Evolutionary conservation across 2,113 vertebrate genomes (phyloP).

Genomic region (Mandrillus leucophaeus): DNA sequence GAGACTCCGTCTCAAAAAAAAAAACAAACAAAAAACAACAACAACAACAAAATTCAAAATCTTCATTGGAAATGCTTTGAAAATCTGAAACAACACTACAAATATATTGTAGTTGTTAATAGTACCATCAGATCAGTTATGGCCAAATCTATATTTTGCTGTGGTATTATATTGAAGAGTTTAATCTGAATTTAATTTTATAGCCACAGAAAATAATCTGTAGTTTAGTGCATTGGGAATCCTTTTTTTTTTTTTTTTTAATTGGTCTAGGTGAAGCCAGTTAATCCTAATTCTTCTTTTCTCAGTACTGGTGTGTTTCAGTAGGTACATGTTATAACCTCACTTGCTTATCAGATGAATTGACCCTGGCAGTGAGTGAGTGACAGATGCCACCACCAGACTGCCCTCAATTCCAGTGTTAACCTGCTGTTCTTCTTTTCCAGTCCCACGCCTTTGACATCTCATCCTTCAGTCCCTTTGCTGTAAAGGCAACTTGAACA

Average conservation of each 20-base stretch:
- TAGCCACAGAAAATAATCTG: background rate
- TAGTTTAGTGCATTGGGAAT: background rate
- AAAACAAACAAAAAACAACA: no score
- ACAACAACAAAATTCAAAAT: no score
- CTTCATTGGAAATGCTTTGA: background rate
- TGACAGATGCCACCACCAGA: background rate
- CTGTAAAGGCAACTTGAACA: slow-evolving; percentile 41
- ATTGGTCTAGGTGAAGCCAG: background rate
- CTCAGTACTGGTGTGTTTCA: background rate
- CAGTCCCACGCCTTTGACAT: slow-evolving; percentile 12
- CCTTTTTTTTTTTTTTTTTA: background rate
- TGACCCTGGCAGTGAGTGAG: background rate
- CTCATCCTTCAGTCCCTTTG: slow-evolving; percentile 40
- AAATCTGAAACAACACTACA: background rate
- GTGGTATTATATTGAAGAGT: background rate
- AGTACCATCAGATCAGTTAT: background rate
- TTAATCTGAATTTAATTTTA: slow-evolving; percentile 42
- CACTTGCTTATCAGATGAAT: background rate
- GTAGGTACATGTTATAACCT: background rate
- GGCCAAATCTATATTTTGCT: slow-evolving; percentile 6
- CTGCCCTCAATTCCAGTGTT: background rate
- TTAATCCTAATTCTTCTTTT: slow-evolving; percentile 32
- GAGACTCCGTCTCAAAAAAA: no score
- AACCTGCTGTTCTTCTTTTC: slow-evolving; percentile 48
- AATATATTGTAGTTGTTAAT: background rate